Percentiles rank a stretch among this genome's conserved stretches.
These are phyloP conservation scores for Gorsachius magnificus DNA, from an alignment of 2,797 vertebrate species.

Conservation along the genomic window DNA sequence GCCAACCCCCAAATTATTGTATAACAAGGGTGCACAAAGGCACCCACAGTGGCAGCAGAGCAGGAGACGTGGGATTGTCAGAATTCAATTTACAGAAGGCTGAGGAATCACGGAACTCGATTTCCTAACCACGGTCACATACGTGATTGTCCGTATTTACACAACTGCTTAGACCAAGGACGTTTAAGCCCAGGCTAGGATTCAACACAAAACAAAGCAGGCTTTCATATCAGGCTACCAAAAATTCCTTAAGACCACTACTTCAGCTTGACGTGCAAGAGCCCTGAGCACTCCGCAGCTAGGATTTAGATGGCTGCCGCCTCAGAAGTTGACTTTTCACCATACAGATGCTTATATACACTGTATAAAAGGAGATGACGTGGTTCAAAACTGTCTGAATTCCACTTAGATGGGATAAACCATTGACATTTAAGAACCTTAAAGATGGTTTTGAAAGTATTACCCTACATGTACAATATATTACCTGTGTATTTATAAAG, in stretches of 20 bases:
- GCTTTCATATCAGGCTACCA: not conserved
- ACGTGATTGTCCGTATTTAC: not conserved
- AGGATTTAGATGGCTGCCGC: not conserved
- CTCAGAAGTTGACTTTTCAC: not conserved
- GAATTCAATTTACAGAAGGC: not conserved
- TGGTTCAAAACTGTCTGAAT: not conserved
- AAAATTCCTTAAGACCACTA: not conserved
- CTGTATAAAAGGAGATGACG: not conserved
- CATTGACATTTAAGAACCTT: not conserved
- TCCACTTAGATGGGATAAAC: not conserved
- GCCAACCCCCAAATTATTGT: not conserved
- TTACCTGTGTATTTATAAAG: not conserved
- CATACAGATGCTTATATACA: no score
- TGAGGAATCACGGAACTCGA: not conserved
- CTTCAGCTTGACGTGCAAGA: not conserved
- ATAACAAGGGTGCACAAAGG: accelerated
- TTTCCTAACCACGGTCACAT: accelerated
- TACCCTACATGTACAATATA: no score
- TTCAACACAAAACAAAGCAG: not conserved
- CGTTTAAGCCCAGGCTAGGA: not conserved
- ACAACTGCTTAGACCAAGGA: not conserved
- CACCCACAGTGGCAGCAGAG: not conserved
- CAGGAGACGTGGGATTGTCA: accelerated
- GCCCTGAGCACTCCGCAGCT: not conserved
- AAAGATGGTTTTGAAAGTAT: not conserved